Base-by-base conservation (phyloP, 2,113 vertebrate species). In the Struthio camelus region DNA sequence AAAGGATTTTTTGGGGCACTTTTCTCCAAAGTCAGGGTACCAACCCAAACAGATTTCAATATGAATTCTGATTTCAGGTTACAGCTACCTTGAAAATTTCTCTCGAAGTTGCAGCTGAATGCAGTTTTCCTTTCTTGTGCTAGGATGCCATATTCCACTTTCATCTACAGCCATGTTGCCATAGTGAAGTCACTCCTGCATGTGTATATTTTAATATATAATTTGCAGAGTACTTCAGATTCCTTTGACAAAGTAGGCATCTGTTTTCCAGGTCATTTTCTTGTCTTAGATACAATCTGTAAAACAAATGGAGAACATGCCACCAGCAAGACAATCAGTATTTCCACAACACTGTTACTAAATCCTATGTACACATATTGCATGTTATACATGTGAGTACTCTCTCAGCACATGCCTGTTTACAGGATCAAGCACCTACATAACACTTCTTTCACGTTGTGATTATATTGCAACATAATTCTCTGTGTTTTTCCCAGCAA, bases 101-200 rank as follows among this genome's bases (percentile, higher is more conserved):
- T 32, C 73, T 72, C 53, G 48, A 82, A 65, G 53, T 70, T 93
- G 50, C 64, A 80, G 73, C 75, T 77, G 62, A 87, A 87, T 12
- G 34, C 13, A 17, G 17, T 11, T 27, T 89, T 77, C 85, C 11
- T 79, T 78, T 72, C 28, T 62, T 51, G 80, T 44, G 65, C 62
- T 72, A 73, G 85, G 40, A 27, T 91, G 58, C 70, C 89, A 67
- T 61, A 30, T 36, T 93, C 62, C 95, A 2, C 78, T 91, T 93
- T 61, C 80, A 95, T 73, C 75, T 85, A 61, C 48, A 58, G 48
- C 78, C 15, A 3, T 0, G 30, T 93, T 95, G 87, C 89, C 71
- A 82, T 94, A 44, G 89, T 58, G 91, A 91, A 92, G 89, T 58
- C 71, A 87, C 70, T 89, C 66, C 81, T 40, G 76, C 32, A 40